Evolutionary conservation across 2,797 vertebrate species (phyloP), one percentile per base, ranked within the genome.

Genomic region (Macropus fuliginosus): DNA sequence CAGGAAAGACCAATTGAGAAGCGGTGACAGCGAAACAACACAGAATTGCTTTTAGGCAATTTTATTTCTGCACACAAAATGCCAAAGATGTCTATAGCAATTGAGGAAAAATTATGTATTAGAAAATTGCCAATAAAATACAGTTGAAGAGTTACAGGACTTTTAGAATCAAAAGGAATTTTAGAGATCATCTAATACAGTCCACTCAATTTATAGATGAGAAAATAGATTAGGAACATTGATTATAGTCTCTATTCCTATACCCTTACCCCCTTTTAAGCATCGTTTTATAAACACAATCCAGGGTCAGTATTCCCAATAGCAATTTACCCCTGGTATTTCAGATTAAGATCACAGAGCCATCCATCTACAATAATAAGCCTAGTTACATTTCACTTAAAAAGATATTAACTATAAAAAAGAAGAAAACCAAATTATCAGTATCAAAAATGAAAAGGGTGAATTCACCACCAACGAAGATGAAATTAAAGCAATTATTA

Each of bases 101-200:
- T 87, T 87, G 40, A 87, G 27, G 9, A 27, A 87, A 87, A 50
- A 87, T 87, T 87, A 87, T 28, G 24, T 46, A 81, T 81, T 81
- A 81, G 66, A 81, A 81, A 81, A 81, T 81, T 81, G 66, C 8
- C 66, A 81, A 81, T 81, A 81, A 81, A 81, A 81, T 81, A 66
- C 14, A 81, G 16, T 81, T 40, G 18, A n/a, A 81, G n/a, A 40
- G n/a, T 81, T 81, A 40, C 18, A 87, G 40, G 40, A 28, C 11
- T 87, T 87, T 87, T 87, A 50, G 40, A 50, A 11, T 3, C 27
- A 50, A 40, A 87, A 87, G 66, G 74, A 50, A 50, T 24, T 87
- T 87, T 27, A 87, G 40, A 50, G 74, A 50, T 87, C 9, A 50
- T 87, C 40, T 87, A 87, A 46, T 87, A 27, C 21, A 81, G 66